These are phyloP conservation scores for Drosophila tropicalis DNA, from an alignment of 1,140 invertebrate genomes.

Conservation along the genomic window DNA sequence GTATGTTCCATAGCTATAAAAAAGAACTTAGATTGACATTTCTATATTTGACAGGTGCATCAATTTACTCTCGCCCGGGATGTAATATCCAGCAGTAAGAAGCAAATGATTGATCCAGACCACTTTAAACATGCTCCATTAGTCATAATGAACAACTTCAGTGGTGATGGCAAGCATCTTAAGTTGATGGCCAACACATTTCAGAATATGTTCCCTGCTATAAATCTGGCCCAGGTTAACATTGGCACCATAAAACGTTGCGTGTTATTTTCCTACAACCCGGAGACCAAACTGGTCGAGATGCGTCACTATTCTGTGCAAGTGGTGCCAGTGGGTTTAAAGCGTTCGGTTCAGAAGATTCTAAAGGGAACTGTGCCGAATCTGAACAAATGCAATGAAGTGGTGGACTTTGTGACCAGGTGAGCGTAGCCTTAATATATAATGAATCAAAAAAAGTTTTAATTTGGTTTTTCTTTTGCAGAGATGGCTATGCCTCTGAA, in stretches of 20 bases:
- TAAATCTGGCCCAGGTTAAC: conserved; percentile 96
- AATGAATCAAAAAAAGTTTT: neutral
- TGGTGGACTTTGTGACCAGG: conserved; percentile 95
- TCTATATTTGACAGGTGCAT: conserved; percentile 67
- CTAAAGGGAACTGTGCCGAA: conserved; percentile 96
- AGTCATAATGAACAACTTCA: conserved; percentile 97
- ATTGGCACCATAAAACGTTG: conserved; percentile 94
- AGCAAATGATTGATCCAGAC: conserved; percentile 91
- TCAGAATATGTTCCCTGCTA: conserved; percentile 99
- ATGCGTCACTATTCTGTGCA: conserved; percentile 96
- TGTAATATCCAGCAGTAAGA: conserved; percentile 92
- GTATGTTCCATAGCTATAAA: conserved; percentile 80
- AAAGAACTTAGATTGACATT: neutral
- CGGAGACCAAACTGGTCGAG: conserved; percentile 93
- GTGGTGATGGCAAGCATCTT: conserved; percentile 92
- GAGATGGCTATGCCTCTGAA: conserved; percentile 92
- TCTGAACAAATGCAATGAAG: conserved; percentile 92
- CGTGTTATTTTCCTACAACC: conserved; percentile 95
- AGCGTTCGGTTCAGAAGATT: conserved; percentile 97
- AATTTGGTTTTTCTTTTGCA: conserved; percentile 58
- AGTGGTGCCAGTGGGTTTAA: conserved; percentile 93
- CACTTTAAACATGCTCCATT: conserved; percentile 94
- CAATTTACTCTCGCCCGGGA: conserved; percentile 93
- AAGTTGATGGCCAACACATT: conserved; percentile 97
- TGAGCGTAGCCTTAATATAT: conserved; percentile 79